phyloP scores from a whole-genome alignment of 2,888 invertebrate species.

The Philereme transversata region DNA sequence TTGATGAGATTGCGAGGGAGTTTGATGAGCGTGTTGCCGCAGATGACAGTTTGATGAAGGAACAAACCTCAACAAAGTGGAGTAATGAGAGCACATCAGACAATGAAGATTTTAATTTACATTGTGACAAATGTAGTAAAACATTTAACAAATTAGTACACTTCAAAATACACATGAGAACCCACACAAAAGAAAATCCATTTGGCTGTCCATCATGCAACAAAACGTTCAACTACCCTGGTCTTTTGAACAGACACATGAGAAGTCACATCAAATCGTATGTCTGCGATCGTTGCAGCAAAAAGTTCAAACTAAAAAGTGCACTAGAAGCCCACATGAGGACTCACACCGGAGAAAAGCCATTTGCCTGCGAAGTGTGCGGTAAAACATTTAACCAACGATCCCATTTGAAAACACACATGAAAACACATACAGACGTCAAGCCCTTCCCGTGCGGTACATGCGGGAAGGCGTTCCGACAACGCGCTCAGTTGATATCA shows the following conservation, averaged over 20 bases:
- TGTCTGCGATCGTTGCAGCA: slow-evolving; percentile 13
- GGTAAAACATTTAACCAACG: slow-evolving; percentile 10
- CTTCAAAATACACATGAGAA: slow-evolving; percentile 3
- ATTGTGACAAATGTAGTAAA: not conserved
- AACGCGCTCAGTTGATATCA: not conserved
- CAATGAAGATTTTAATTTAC: slow-evolving; percentile 2
- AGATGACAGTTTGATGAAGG: not conserved
- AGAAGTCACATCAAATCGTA: slow-evolving; percentile 5
- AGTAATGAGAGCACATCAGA: not conserved
- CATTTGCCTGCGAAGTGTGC: slow-evolving; percentile 9
- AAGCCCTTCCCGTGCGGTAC: slow-evolving; percentile 4
- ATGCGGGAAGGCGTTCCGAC: slow-evolving; percentile 8
- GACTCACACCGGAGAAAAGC: slow-evolving; percentile 16
- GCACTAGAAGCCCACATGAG: slow-evolving; percentile 11
- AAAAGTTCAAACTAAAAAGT: slow-evolving; percentile 11
- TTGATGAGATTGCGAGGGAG: not conserved
- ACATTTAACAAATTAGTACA: slow-evolving; percentile 1
- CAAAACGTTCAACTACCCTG: slow-evolving; percentile 7
- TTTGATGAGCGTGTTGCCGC: not conserved
- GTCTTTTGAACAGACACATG: slow-evolving; percentile 6
- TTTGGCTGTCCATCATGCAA: slow-evolving; percentile 3
- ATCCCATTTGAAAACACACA: slow-evolving; percentile 7
- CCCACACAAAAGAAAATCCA: not conserved
- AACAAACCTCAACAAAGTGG: not conserved
- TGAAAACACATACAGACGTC: not conserved